Evolutionary conservation across 2,888 invertebrate genomes (phyloP).

Genomic region (Sarcophaga variegata): DNA sequence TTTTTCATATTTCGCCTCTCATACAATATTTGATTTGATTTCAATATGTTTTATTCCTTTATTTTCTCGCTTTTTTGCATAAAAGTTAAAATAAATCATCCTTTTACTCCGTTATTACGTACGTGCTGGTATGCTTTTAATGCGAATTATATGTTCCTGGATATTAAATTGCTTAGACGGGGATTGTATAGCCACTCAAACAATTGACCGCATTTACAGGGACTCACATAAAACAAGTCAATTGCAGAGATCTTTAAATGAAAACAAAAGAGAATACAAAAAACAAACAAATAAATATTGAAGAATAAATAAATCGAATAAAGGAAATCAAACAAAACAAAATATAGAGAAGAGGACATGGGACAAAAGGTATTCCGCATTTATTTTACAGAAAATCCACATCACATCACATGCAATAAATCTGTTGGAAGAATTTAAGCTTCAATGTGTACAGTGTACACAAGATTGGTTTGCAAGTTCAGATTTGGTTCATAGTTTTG

Average conservation of each 20-base stretch:
- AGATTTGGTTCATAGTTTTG: neutral
- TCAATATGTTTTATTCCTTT: too few relatives aligned
- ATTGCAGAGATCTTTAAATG: conserved; percentile 20
- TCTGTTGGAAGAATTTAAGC: neutral
- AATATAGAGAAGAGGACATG: neutral
- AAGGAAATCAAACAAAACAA: neutral
- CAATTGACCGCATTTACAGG: conserved; percentile 17
- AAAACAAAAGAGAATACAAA: neutral
- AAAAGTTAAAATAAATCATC: conserved; percentile 8
- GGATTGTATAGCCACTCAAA: conserved; percentile 29
- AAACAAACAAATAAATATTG: neutral
- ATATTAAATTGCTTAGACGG: conserved; percentile 20
- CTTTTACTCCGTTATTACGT: neutral
- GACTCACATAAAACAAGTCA: conserved; percentile 33
- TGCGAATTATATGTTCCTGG: neutral
- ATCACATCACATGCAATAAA: conserved; percentile 8
- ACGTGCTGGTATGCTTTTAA: neutral
- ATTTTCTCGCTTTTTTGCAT: neutral
- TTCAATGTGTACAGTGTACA: neutral
- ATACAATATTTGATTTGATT: too few relatives aligned
- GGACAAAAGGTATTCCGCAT: neutral
- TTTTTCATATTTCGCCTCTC: too few relatives aligned
- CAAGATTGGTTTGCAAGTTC: neutral
- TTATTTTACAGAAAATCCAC: neutral
- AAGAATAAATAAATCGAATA: neutral